Evolutionary conservation across 1,140 invertebrate species (phyloP), one percentile per base, ranked within the genome.

Genomic region (Bombus haemorrhoidalis): DNA sequence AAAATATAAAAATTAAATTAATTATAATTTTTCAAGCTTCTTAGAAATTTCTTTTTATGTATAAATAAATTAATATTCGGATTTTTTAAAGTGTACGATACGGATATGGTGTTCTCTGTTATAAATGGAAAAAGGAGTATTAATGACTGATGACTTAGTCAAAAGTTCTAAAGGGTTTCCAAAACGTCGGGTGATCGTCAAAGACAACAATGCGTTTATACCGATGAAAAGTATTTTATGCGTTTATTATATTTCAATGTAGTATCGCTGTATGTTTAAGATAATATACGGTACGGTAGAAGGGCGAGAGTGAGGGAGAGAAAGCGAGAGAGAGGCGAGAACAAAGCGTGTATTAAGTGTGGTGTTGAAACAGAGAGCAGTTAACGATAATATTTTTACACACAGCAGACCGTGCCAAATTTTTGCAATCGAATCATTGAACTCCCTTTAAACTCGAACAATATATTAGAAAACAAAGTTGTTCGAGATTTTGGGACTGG

Each of bases 401-500:
- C 91, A 93, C 89, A 90, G 83, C 81, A 90, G 86, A 87, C 89
- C 87, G 92, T 92, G 92, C 92, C 92, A 92, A 92, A 93, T 90
- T 92, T 90, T 92, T 92, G 87, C 83, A 88, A 89, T 89, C 86
- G 86, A 91, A 83, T 82, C 89, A 89, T 88, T 82, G n/a, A 87
- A 87, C 68, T 59, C 81, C 74, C 80, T 79, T 74, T 53, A 76
- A 83, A 87, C 79, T 43, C 77, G 75, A 59, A 39, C 68, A 43
- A 12, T 12, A 66, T 62, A 34, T 25, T 32, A 22, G 1, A 32
- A 5, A 47, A 37, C 6, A 28, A 39, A 39, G 39, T 41, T 41
- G 79, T 47, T 47, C 13, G 32, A 81, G 39, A 74, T 41, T 34
- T 62, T n/a, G 53, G 12, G n/a, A 43, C n/a, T 22, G 53, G 13